Evolutionary conservation across 2,797 vertebrate species (phyloP).

Genomic region (Pangasius krempfi): DNA sequence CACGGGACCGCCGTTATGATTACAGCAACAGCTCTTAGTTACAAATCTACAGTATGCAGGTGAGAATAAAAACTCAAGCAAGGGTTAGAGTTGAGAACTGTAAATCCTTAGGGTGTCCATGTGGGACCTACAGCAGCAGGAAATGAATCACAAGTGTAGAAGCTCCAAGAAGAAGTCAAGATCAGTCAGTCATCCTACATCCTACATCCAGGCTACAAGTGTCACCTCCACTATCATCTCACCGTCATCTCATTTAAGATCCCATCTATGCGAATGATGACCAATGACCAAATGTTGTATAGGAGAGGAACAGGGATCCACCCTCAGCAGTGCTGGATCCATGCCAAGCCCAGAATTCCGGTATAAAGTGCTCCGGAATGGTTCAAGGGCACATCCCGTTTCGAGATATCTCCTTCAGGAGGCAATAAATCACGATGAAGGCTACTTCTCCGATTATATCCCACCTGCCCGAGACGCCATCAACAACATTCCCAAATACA

Average conservation of each 20-base stretch:
- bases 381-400: not conserved
- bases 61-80: not conserved
- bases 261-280: not conserved
- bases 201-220: not conserved
- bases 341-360: slow-evolving; percentile 12
- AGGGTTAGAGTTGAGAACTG: not conserved
- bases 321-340: not conserved
- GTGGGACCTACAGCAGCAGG: not conserved
- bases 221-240: not conserved
- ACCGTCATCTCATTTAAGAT: not conserved
- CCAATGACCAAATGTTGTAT: not conserved
- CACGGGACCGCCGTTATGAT: not conserved
- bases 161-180: not conserved
- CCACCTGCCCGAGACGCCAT: slow-evolving; percentile 73
- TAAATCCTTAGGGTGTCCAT: not conserved
- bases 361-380: slow-evolving; percentile 10
- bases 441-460: slow-evolving; percentile 71
- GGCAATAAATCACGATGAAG: slow-evolving; percentile 32
- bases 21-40: not conserved
- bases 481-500: slow-evolving; percentile 69
- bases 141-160: not conserved
- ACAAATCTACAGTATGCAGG: not conserved
- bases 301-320: slow-evolving; percentile 5
- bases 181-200: not conserved
- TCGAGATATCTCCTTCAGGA: slow-evolving; percentile 13